Percentiles rank a stretch among this genome's conserved stretches.
Evolutionary conservation across 2,797 vertebrate species (phyloP).

Genomic region (Psittacula derbiana): DNA sequence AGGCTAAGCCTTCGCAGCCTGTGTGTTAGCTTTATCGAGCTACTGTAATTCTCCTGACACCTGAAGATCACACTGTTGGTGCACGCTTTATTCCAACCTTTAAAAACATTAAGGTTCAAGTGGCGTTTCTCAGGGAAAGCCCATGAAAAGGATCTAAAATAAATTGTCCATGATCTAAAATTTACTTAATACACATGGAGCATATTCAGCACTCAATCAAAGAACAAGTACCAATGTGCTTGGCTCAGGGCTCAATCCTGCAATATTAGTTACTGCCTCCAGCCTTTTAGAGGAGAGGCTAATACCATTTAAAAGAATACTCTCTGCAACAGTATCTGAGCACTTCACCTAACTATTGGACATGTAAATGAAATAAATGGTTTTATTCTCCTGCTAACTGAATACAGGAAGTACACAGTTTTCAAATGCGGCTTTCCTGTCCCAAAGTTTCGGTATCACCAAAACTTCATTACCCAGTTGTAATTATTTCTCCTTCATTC

Average conservation of each 20-base stretch:
- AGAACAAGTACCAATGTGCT: not conserved
- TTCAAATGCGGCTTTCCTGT: not conserved
- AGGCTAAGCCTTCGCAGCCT: not conserved
- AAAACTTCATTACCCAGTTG: not conserved
- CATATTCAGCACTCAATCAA: not conserved
- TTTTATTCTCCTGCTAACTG: not conserved
- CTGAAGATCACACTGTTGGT: not conserved
- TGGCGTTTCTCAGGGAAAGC: not conserved
- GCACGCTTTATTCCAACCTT: not conserved
- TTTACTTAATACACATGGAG: not conserved
- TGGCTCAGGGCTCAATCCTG: not conserved
- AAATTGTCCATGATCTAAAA: not conserved
- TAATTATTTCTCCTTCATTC: conserved; percentile 37
- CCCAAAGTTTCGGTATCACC: not conserved
- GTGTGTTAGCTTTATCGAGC: not conserved
- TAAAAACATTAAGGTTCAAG: not conserved
- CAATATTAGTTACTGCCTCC: not conserved
- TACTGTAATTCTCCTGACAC: not conserved
- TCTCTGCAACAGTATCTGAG: not conserved
- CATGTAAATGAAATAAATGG: conserved; percentile 2
- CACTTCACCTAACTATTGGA: not conserved
- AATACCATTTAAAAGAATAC: not conserved
- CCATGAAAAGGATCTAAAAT: not conserved
- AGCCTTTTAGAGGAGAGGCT: not conserved
- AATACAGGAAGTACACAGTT: conserved; percentile 24